A percentile compares a stretch with the other conserved stretches of the same genome.
Conservation (phyloP, 2,797 vertebrate species). For the Myotis planiceps region DNA sequence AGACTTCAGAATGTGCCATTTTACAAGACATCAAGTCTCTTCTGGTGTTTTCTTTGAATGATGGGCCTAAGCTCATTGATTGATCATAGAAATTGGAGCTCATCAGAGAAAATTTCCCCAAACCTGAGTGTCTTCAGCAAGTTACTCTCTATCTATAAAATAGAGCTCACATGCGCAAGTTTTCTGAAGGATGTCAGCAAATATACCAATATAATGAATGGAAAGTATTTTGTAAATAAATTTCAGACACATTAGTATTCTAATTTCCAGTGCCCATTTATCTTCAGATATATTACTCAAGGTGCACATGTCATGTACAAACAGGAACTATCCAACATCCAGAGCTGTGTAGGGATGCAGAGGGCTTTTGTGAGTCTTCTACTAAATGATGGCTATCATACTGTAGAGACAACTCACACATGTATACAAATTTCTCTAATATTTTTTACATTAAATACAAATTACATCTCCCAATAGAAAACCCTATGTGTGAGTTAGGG, state of each 20-base stretch:
- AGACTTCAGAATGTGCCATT: slow-evolving; percentile 55
- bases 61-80: neutral
- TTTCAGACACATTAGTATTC: neutral
- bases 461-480: neutral
- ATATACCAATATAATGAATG: neutral
- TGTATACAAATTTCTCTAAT: neutral
- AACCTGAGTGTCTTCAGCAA: neutral
- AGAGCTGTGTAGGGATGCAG: neutral
- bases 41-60: slow-evolving; percentile 46
- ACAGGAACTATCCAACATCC: neutral
- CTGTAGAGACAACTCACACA: neutral
- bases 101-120: neutral
- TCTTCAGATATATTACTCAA: slow-evolving; percentile 3
- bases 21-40: slow-evolving; percentile 50
- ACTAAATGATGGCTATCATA: neutral
- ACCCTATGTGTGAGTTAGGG: neutral
- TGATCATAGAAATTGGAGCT: slow-evolving; percentile 53
- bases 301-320: neutral
- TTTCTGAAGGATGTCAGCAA: slow-evolving; percentile 13
- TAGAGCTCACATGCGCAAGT: neutral
- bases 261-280: neutral
- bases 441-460: neutral
- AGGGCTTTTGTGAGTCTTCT: neutral
- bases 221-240: slow-evolving; percentile 26
- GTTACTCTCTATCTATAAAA: slow-evolving; percentile 45